Evolutionary conservation across 2,888 invertebrate species (phyloP).

Genomic region (Corythucha ciliata): DNA sequence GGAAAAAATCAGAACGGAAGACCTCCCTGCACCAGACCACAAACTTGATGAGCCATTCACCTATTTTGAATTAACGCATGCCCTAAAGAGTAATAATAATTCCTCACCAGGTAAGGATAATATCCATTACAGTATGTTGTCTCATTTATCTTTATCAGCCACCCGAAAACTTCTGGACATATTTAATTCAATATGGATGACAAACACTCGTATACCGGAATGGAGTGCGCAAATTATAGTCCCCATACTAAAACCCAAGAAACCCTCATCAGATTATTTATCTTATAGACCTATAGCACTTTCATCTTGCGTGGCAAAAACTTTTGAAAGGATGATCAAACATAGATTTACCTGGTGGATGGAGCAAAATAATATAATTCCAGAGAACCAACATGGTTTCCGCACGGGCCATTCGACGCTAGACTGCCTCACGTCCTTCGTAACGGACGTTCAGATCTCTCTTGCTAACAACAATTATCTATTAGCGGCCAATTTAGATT

Average conservation of each 20-base stretch:
- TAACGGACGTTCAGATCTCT: background rate
- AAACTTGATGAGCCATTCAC: too few relatives aligned
- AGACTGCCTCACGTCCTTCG: constrained; percentile 13
- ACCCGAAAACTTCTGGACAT: too few relatives aligned
- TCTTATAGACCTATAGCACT: constrained; percentile 24
- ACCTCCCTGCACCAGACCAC: too few relatives aligned
- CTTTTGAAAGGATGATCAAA: constrained; percentile 19
- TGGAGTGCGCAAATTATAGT: constrained; percentile 10
- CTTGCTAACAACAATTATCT: constrained; percentile 13
- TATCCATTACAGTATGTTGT: too few relatives aligned
- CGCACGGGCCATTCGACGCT: constrained; percentile 11
- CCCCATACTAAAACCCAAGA: constrained; percentile 14
- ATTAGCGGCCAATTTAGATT: constrained; percentile 15
- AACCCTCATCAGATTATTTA: constrained; percentile 6
- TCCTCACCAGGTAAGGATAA: too few relatives aligned
- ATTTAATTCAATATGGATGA: too few relatives aligned
- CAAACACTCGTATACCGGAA: too few relatives aligned
- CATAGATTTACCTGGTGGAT: constrained; percentile 17
- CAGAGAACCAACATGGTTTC: constrained; percentile 21
- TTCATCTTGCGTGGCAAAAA: constrained; percentile 20
- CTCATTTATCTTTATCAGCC: too few relatives aligned
- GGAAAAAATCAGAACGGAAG: too few relatives aligned
- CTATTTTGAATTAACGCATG: too few relatives aligned
- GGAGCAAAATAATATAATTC: constrained; percentile 20
- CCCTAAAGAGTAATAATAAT: too few relatives aligned